Evolutionary conservation across 37 sponge, comb jelly and placozoan genomes (phyloP).

Genomic region (Hormiphora californensis): DNA sequence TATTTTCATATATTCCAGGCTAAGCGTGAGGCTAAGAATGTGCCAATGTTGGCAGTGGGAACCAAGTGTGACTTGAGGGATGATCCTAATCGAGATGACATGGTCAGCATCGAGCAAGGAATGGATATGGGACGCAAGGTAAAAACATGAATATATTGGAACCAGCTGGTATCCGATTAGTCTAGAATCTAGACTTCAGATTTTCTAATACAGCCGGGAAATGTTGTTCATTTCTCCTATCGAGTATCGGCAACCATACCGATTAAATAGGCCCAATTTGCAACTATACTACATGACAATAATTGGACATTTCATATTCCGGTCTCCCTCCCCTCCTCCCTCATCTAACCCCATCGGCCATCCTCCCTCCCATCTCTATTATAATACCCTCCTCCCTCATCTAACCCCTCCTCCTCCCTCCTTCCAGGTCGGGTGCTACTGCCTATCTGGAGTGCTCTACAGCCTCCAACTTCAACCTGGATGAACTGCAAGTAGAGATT

Average conservation of each 20-base stretch:
- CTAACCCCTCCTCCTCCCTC: too few species aligned
- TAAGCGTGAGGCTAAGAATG: background rate
- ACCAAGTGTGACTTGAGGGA: slow-evolving; percentile 53
- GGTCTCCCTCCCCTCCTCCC: too few species aligned
- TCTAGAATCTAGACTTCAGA: background rate
- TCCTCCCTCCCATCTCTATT: too few species aligned
- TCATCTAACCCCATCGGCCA: too few species aligned
- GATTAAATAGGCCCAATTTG: too few species aligned
- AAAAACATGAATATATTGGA: background rate
- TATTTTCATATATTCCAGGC: background rate
- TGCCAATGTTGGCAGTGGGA: slow-evolving; percentile 41
- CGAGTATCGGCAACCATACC: too few species aligned
- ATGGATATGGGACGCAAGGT: slow-evolving; percentile 27
- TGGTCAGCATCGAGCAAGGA: slow-evolving; percentile 54
- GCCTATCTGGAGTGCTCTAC: slow-evolving; percentile 25
- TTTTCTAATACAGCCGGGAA: background rate
- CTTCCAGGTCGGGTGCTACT: too few species aligned
- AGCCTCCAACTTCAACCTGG: background rate
- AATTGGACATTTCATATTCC: too few species aligned
- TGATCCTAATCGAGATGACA: slow-evolving; percentile 21
- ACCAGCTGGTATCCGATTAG: background rate
- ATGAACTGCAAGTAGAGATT: slow-evolving; percentile 34
- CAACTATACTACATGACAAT: too few species aligned
- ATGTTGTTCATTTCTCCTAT: too few species aligned
- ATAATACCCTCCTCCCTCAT: too few species aligned